Conservation (phyloP, 2,797 vertebrate species). For the Gallinago stenura region DNA sequence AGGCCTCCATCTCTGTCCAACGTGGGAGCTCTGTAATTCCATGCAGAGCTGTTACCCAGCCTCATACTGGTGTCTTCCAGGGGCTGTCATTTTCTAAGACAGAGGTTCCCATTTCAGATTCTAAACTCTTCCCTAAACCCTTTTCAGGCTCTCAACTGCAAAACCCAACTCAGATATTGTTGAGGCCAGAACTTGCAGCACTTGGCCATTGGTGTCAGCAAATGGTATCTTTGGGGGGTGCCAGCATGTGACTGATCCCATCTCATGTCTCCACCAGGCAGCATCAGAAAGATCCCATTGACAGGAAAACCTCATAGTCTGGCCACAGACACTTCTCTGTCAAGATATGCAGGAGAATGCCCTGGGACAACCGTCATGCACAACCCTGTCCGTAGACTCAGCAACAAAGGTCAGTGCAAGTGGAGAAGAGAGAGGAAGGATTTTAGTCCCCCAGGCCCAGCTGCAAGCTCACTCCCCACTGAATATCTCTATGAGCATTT, state of each 20-base stretch:
- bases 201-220: background rate
- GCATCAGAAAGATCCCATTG: background rate
- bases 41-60: background rate
- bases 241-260: background rate
- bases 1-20: background rate
- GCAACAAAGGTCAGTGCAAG: background rate
- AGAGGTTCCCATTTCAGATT: background rate
- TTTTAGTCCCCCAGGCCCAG: fast-evolving
- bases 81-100: background rate
- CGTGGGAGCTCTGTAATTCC: background rate
- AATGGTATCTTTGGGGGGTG: background rate
- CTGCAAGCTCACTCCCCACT: background rate
- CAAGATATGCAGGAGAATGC: background rate
- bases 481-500: background rate
- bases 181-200: background rate
- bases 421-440: background rate
- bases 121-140: background rate
- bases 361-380: background rate
- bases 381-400: background rate
- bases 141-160: background rate
- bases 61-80: background rate
- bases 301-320: background rate
- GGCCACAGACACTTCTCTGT: background rate
- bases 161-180: background rate
- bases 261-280: background rate